These are phyloP conservation scores for Charanyca ferruginea DNA, from an alignment of 2,888 invertebrate genomes.

Conservation along the genomic window DNA sequence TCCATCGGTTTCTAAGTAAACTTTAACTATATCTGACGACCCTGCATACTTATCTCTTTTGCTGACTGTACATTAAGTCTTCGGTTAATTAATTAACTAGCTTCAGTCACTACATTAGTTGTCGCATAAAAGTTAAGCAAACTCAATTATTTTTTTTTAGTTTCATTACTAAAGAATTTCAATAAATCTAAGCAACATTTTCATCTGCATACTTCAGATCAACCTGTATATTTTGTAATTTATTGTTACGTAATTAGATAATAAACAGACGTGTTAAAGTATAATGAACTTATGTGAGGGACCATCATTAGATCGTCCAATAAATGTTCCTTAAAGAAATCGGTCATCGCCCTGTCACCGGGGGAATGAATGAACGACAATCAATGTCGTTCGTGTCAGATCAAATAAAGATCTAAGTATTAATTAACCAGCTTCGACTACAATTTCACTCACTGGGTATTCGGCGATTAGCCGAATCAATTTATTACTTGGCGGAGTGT, in stretches of 20 bases:
- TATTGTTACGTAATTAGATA: too few species aligned
- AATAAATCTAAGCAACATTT: too few species aligned
- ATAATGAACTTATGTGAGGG: not conserved
- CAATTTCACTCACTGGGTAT: constrained; percentile 26
- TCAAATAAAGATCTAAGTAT: constrained; percentile 31
- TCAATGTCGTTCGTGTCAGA: constrained; percentile 45
- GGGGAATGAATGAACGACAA: constrained; percentile 47
- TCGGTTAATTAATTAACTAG: constrained; percentile 28
- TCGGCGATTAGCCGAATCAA: constrained; percentile 16
- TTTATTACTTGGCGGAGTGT: constrained; percentile 24
- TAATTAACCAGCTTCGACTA: constrained; percentile 28
- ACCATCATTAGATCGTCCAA: not conserved
- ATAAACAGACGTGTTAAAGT: too few species aligned
- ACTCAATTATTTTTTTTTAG: not conserved
- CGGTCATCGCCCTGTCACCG: constrained; percentile 39
- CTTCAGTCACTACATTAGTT: constrained; percentile 10
- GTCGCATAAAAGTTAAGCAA: not conserved
- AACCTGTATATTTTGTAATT: too few species aligned
- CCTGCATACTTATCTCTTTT: too few species aligned
- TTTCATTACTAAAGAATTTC: not conserved
- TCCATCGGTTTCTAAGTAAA: too few species aligned
- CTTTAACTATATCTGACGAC: too few species aligned
- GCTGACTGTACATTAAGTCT: constrained; percentile 20
- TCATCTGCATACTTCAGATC: too few species aligned
- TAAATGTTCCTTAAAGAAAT: constrained; percentile 13